These are phyloP conservation scores for Pheosia tremula DNA, from an alignment of 2,888 invertebrate genomes.

Conservation along the genomic window DNA sequence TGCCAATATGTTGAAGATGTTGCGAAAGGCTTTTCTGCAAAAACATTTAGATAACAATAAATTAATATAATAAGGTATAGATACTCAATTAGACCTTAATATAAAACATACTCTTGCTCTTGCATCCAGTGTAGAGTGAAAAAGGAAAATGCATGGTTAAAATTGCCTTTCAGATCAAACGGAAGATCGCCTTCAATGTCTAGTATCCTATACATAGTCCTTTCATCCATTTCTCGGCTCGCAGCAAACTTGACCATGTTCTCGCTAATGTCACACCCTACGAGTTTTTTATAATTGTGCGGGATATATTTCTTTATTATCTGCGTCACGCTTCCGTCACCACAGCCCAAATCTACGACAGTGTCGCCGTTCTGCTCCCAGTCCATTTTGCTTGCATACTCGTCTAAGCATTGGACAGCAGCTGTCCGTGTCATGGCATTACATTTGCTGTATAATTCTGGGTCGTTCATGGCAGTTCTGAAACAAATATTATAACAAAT, in stretches of 20 bases:
- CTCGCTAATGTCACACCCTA: slow-evolving; percentile 89
- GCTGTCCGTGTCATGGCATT: neutral
- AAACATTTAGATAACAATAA: no score
- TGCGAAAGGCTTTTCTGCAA: slow-evolving; percentile 82
- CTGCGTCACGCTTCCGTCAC: slow-evolving; percentile 88
- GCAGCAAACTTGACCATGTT: slow-evolving; percentile 89
- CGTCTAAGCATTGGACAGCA: slow-evolving; percentile 83
- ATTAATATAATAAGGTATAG: no score
- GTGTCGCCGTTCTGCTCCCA: slow-evolving; percentile 79
- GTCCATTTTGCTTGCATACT: slow-evolving; percentile 84
- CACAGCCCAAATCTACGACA: slow-evolving; percentile 90
- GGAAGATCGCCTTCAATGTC: slow-evolving; percentile 85
- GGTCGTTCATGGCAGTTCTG: slow-evolving; percentile 4
- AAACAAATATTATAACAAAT: neutral
- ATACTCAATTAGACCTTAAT: no score
- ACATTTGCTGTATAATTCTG: slow-evolving; percentile 5
- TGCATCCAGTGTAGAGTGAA: slow-evolving; percentile 92
- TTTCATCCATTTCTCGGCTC: slow-evolving; percentile 72
- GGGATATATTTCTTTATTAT: slow-evolving; percentile 86
- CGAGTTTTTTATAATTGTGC: slow-evolving; percentile 71
- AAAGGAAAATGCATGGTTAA: slow-evolving; percentile 90
- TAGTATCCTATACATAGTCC: slow-evolving; percentile 76
- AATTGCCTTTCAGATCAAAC: slow-evolving; percentile 73
- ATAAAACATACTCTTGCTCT: slow-evolving; percentile 84
- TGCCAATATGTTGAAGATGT: slow-evolving; percentile 85